phyloP scores from a whole-genome alignment of 2,113 vertebrate species.

The Pelusios castaneus region DNA sequence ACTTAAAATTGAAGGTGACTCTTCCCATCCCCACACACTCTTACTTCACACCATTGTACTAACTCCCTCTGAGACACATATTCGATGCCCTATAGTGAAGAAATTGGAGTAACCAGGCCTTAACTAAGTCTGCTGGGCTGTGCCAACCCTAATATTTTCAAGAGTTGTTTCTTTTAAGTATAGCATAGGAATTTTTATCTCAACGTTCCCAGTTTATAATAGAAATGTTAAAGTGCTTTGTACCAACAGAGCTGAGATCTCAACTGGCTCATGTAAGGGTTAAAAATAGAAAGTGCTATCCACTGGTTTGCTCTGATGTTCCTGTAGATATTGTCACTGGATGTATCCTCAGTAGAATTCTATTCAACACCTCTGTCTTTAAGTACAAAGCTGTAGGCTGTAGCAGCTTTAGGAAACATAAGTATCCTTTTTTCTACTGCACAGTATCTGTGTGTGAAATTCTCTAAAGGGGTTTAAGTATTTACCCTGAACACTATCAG shows the following conservation, averaged over 20 bases:
- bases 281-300: slow-evolving; percentile 79
- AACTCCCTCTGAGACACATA: not conserved
- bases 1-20: not conserved
- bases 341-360: slow-evolving; percentile 95
- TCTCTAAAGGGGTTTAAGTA: slow-evolving; percentile 99
- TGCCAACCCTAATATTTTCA: not conserved
- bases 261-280: slow-evolving; percentile 70
- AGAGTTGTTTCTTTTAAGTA: not conserved
- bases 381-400: slow-evolving; percentile 94
- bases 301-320: slow-evolving; percentile 85
- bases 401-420: slow-evolving; percentile 95
- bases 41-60: not conserved
- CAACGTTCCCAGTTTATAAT: not conserved
- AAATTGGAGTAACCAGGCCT: not conserved
- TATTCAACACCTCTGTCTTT: slow-evolving; percentile 93
- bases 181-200: not conserved
- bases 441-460: slow-evolving; percentile 96
- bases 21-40: not conserved
- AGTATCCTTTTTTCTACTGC: slow-evolving; percentile 90
- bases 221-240: not conserved
- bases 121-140: not conserved
- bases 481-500: slow-evolving; percentile 98
- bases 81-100: not conserved
- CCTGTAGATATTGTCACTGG: slow-evolving; percentile 88
- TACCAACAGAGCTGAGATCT: slow-evolving; percentile 36